A percentile compares a stretch with the other conserved stretches of the same genome.
Evolutionary conservation across 2,113 vertebrate species (phyloP).

Genomic region (Etia nguti): DNA sequence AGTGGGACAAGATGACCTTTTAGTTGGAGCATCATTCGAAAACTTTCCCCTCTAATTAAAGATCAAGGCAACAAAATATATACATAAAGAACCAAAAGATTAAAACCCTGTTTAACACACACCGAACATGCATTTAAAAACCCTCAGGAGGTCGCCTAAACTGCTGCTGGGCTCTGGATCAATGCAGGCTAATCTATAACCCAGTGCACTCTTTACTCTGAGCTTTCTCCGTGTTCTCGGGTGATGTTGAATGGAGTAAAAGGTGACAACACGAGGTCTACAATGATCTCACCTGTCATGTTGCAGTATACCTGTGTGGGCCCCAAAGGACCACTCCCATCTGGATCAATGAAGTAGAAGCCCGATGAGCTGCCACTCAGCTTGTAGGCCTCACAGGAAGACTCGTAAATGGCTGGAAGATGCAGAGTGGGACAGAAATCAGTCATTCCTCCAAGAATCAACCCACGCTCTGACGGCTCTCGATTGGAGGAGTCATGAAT

Average conservation of each 20-base stretch:
- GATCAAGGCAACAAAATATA: neutral
- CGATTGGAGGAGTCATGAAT: neutral
- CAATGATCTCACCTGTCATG: slow-evolving; percentile 83
- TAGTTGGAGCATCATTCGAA: neutral
- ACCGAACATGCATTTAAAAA: neutral
- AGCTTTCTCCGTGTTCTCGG: neutral
- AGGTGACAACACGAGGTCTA: slow-evolving; percentile 14
- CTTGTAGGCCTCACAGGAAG: slow-evolving; percentile 90
- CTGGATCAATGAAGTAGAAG: slow-evolving; percentile 89
- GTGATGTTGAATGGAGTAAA: neutral
- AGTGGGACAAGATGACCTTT: neutral
- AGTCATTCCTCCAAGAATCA: neutral
- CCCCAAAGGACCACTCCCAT: slow-evolving; percentile 88
- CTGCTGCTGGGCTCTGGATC: neutral
- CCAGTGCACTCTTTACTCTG: slow-evolving; percentile 4
- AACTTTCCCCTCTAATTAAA: neutral
- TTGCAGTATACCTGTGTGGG: slow-evolving; percentile 90
- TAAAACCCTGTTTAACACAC: neutral
- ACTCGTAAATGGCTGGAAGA: slow-evolving; percentile 84
- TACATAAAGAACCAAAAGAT: neutral
- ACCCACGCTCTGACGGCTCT: neutral
- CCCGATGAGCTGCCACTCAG: slow-evolving; percentile 86
- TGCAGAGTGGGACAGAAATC: neutral
- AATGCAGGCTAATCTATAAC: slow-evolving; percentile 17
- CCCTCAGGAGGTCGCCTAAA: neutral